These are phyloP conservation scores for Apamea crenata DNA, from an alignment of 2,888 invertebrate species.

Conservation along the genomic window DNA sequence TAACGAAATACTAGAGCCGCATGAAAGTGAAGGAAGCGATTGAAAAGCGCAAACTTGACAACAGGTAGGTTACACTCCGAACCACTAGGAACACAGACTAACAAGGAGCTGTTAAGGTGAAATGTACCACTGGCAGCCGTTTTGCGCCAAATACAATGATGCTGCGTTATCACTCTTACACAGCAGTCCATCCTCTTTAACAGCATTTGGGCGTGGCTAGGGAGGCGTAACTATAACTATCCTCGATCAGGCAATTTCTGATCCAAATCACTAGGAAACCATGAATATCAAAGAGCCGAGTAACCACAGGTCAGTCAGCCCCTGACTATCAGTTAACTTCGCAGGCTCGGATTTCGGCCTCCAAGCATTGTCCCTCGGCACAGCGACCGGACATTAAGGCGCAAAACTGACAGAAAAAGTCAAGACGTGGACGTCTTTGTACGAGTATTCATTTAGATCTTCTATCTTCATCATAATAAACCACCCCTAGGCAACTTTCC, in stretches of 20 bases:
- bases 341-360: background rate
- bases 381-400: background rate
- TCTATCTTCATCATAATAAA: background rate
- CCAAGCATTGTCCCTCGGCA: background rate
- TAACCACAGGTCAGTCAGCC: background rate
- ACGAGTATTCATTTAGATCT: background rate
- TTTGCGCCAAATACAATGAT: background rate
- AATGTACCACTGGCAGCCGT: background rate
- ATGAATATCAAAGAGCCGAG: conserved; percentile 8
- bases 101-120: background rate
- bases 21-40: conserved; percentile 3
- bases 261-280: conserved; percentile 9
- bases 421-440: background rate
- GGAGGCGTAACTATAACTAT: conserved; percentile 1
- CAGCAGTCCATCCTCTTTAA: background rate
- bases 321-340: background rate
- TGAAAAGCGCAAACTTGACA: background rate
- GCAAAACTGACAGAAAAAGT: background rate
- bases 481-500: background rate
- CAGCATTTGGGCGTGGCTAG: background rate
- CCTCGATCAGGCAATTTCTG: background rate
- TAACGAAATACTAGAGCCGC: conserved; percentile 24
- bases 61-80: conserved; percentile 6
- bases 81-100: conserved; percentile 12
- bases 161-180: background rate